These are phyloP conservation scores for Neotoma lepida DNA, from an alignment of 2,113 vertebrate species.

Conservation along the genomic window DNA sequence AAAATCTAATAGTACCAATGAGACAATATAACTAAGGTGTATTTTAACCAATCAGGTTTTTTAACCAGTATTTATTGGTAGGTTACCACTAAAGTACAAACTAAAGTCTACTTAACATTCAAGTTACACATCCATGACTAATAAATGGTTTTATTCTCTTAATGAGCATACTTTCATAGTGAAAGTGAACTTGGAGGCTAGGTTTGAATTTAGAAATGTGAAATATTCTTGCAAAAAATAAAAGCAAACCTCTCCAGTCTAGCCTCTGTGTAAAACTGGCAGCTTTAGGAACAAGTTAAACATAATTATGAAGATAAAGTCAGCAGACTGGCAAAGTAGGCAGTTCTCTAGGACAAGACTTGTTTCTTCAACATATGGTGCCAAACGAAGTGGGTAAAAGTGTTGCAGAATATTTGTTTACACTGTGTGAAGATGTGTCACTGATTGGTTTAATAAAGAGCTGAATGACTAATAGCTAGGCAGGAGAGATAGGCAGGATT, in stretches of 20 bases:
- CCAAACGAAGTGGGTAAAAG: not conserved
- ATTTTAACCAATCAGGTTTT: not conserved
- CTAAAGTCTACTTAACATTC: not conserved
- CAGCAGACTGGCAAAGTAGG: not conserved
- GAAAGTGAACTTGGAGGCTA: not conserved
- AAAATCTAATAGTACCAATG: constrained; percentile 11
- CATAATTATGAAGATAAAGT: not conserved
- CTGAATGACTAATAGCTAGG: not conserved
- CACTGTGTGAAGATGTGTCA: not conserved
- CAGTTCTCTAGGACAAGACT: not conserved
- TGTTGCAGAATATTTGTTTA: not conserved
- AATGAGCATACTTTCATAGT: not conserved
- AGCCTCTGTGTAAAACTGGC: not conserved
- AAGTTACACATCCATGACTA: not conserved
- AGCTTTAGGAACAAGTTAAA: not conserved
- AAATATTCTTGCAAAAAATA: not conserved
- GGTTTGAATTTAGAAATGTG: not conserved
- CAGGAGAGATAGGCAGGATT: not conserved
- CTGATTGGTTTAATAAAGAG: not conserved
- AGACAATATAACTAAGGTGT: constrained; percentile 27
- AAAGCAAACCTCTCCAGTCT: not conserved
- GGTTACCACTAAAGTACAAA: not conserved
- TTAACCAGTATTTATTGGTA: not conserved
- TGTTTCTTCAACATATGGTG: not conserved
- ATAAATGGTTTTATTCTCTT: constrained; percentile 26